Evolutionary conservation across 2,113 vertebrate species (phyloP), one percentile per base, ranked within the genome.

Genomic region (Ia io): DNA sequence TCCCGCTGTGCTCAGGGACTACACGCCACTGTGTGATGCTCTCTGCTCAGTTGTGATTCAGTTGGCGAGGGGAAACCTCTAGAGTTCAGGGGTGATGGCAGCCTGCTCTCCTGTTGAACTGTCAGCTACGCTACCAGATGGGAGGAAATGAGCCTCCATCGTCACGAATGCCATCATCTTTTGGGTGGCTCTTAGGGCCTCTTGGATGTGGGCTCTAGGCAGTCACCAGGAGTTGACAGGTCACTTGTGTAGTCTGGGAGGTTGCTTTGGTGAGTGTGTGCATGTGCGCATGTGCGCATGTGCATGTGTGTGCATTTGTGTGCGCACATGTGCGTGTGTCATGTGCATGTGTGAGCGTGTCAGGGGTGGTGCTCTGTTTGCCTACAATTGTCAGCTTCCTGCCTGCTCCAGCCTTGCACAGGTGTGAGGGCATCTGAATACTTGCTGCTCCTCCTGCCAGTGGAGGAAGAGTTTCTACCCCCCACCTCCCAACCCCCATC

Each of bases 11-110:
- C 3, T 1, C 1, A 35, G 28, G 30, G 3, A 47, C 83, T 9
- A 5, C 10, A 5, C 10, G 49, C 0, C 14, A 14, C 12, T 2
- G 7, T 69, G n/a, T 20, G 59, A 6, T 25, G 25, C 23, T 73
- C 13, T 71, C 32, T 44, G 44, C 16, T 88, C 35, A 20, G 20
- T 18, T 30, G 37, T 71, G 9, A 32, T 40, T 44, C 6, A 32
- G n/a, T 11, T 20, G 47, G 42, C 61, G 12, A 28, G 13, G 49
- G 6, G 47, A 25, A 13, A 25, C 9, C 32, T 32, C 23, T 49
- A 74, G 74, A 87, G 10, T 22, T 79, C 28, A n/a, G 35, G 4
- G 32, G 47, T 61, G 79, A 40, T 12, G 20, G 9, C 16, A 2
- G 20, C n/a, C 25, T 28, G 23, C 11, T 89, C 65, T 32, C 86